These are phyloP conservation scores for Ichneumoninae sp. DNA, from an alignment of 2,888 invertebrate species.

Conservation along the genomic window DNA sequence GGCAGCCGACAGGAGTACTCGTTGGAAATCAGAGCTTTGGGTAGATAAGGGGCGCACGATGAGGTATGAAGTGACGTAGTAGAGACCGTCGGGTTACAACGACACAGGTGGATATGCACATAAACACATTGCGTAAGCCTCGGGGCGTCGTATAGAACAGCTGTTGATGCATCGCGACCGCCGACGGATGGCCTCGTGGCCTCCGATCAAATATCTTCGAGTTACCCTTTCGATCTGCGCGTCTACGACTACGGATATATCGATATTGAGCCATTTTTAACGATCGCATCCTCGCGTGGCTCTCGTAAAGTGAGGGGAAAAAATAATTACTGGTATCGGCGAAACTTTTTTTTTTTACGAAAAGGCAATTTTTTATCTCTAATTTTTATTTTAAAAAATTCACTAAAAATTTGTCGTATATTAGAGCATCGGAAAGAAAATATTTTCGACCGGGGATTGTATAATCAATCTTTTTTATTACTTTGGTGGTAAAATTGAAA, in stretches of 20 bases:
- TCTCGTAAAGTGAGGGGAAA: too few species aligned
- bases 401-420: too few species aligned
- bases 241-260: not conserved
- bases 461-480: too few species aligned
- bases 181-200: conserved; percentile 8
- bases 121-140: conserved; percentile 44
- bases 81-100: not conserved
- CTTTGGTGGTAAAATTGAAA: too few species aligned
- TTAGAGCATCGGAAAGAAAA: too few species aligned
- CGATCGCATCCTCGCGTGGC: too few species aligned
- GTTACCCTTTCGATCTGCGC: not conserved
- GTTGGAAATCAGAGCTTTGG: not conserved
- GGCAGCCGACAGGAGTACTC: not conserved
- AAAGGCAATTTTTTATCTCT: too few species aligned
- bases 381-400: too few species aligned
- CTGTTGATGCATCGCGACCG: conserved; percentile 33
- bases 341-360: too few species aligned
- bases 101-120: not conserved
- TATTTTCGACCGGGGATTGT: too few species aligned
- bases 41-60: not conserved
- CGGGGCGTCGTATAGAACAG: conserved; percentile 34
- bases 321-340: too few species aligned
- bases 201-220: conserved; percentile 4
- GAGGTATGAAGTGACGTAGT: conserved; percentile 8
- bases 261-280: not conserved